Base-by-base conservation (phyloP, 2,797 vertebrate genomes). In the Pseudochirops corinnae region DNA sequence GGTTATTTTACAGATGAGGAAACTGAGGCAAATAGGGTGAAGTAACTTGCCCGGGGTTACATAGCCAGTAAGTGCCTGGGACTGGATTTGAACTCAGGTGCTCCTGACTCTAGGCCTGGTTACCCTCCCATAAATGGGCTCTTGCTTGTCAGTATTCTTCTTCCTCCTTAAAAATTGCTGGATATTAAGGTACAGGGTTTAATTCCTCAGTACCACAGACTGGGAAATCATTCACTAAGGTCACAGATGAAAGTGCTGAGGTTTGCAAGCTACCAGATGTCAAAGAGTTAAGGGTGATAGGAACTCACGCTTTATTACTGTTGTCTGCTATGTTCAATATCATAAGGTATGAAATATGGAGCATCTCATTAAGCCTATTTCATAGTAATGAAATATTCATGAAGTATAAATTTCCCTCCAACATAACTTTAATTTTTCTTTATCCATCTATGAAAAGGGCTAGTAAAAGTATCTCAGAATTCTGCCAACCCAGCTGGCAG, bases 361-460 rank as follows among this genome's bases (percentile, higher is more conserved):
- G 74, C 39, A 87, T 87, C 74, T 87, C 74, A 87, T 87, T 87
- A 87, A 50, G 74, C 39, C 74, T 87, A 87, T 87, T 87, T 87
- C 74, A 87, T 50, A 87, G 74, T 87, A 87, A 87, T 87, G 74
- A 87, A 82, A 87, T 87, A 87, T 87, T 87, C 74, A 87, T 87
- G 74, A 87, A 87, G 74, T 87, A 50, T 87, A 87, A 87, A 87
- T 87, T 87, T 87, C 74, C 24, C 9, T 87, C 39, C 24, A 87
- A 50, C 10, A 46, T 87, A 87, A 87, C 39, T 87, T 87, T 87
- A 87, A 50, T 87, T 87, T 87, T 87, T 87, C 74, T 87, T 87
- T 87, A 87, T 87, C 50, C 74, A 87, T 87, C 74, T 87, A 87
- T 87, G 74, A 87, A 87, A 87, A 50, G 24, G 39, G 39, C 39